Evolutionary conservation across 2,888 invertebrate species (phyloP).

Genomic region (Nesidiocoris tenuis): DNA sequence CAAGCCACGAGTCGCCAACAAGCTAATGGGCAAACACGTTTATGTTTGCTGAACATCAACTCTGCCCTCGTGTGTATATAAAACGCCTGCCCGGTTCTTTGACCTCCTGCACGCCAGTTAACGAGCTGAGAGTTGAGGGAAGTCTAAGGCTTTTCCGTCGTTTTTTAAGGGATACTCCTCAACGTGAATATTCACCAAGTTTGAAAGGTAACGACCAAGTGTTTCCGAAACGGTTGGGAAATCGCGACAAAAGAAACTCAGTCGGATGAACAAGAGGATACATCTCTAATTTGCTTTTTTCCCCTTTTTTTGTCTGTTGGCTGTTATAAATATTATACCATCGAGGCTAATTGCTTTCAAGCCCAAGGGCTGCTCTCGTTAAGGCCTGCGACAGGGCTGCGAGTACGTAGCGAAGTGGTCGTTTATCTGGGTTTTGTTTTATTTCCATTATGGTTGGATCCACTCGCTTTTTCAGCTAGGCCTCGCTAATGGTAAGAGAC

Average conservation of each 20-base stretch:
- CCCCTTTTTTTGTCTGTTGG: conserved; percentile 5
- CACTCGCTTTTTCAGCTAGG: neutral
- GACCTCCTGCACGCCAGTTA: conserved; percentile 16
- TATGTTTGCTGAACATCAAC: conserved; percentile 35
- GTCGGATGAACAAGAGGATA: neutral
- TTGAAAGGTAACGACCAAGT: neutral
- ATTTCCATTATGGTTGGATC: conserved; percentile 33
- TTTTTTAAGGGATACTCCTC: conserved; percentile 22
- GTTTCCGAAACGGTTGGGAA: neutral
- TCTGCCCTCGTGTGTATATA: conserved; percentile 2
- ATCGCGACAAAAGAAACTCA: conserved; percentile 2
- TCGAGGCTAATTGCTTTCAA: conserved; percentile 31
- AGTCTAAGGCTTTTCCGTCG: neutral
- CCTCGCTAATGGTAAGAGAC: neutral
- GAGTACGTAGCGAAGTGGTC: conserved; percentile 27
- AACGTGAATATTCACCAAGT: conserved; percentile 21
- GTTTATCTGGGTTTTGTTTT: conserved; percentile 31
- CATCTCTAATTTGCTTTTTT: neutral
- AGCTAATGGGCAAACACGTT: conserved; percentile 32
- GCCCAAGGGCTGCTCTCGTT: conserved; percentile 31
- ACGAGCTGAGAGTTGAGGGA: conserved; percentile 13
- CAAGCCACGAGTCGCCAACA: conserved; percentile 4
- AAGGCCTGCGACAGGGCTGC: conserved; percentile 18
- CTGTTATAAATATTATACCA: conserved; percentile 33
- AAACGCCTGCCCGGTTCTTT: conserved; percentile 8